Evolutionary conservation across 2,888 invertebrate genomes (phyloP), one percentile per base, ranked within the genome.

Genomic region (Alsophila aescularia): DNA sequence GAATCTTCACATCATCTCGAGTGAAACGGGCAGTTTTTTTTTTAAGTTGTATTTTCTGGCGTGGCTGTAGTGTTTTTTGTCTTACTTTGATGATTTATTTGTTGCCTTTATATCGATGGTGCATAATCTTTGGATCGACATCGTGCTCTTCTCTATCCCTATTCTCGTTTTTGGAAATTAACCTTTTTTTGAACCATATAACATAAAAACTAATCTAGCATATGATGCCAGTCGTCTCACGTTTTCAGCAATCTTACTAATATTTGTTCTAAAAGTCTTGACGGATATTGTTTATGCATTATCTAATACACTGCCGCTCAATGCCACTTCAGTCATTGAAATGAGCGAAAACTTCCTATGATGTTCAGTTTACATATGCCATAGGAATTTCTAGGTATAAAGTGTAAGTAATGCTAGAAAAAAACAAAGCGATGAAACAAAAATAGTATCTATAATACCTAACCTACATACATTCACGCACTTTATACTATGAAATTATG

Each of bases 301-400:
- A 31, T 31, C 12, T 34, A 21, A 43, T 43, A 18, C 14, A 6
- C 7, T 43, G 43, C 27, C 35, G 27, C 24, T 36, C 44, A 45
- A 24, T 44, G 21, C 31, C 24, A 15, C 21, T 24, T 45, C 21
- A 21, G 9, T 34, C 34, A 21, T 13, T 8, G 21, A 18, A 43
- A 43, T 21, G 34, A 43, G 10, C 10, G 5, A 10, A 21, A 34
- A 34, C 29, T 15, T 8, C n/a, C 36, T n/a, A 41, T 41, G 2
- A 36, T 47, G 36, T 47, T 21, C 21, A 36, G 40, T 21, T 47
- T 47, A 36, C 10, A 48, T 47, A 42, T 48, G 53, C 47, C 47
- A 47, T 9, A 16, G n/a, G 39, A 29, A 41, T 42, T 35, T 47
- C 29, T 42, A 35, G 36, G 36, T 24, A 10, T 42, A 18, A 29